Evolutionary conservation across 92 coral and sea anemone genomes (phyloP).

Genomic region (Pocillopora grandis): DNA sequence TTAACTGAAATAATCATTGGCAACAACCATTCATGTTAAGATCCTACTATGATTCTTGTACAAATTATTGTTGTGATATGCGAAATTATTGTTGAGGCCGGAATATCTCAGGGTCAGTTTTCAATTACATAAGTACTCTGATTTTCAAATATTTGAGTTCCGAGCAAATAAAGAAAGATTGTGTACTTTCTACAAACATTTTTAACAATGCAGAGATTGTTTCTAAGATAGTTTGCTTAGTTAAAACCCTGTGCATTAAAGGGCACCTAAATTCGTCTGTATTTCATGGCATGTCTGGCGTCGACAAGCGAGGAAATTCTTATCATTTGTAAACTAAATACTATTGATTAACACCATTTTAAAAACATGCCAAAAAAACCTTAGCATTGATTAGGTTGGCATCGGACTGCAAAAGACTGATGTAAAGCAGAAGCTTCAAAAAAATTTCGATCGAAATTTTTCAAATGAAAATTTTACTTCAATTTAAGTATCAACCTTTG

Average conservation of each 20-base stretch:
- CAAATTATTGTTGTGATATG: too few species aligned
- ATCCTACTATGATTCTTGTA: too few species aligned
- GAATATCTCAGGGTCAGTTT: background rate
- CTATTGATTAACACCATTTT: constrained; percentile 19
- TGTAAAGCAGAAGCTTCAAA: too few species aligned
- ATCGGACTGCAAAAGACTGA: too few species aligned
- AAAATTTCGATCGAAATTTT: too few species aligned
- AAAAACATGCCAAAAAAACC: background rate
- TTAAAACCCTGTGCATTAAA: background rate
- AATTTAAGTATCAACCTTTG: background rate
- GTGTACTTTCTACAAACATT: background rate
- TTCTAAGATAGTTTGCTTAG: background rate
- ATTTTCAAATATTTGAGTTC: background rate
- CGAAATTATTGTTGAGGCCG: background rate
- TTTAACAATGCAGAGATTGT: background rate
- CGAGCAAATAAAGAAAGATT: background rate
- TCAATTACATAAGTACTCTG: background rate
- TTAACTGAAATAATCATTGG: too few species aligned
- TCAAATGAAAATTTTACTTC: background rate
- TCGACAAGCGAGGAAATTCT: background rate
- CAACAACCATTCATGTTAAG: too few species aligned
- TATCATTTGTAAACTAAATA: background rate
- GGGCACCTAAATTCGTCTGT: background rate
- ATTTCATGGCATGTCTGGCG: background rate
- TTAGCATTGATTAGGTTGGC: background rate